Percentiles rank a stretch among this genome's conserved stretches.
These are phyloP conservation scores for Apotomis capreana DNA, from an alignment of 2,888 invertebrate species.

Conservation along the genomic window DNA sequence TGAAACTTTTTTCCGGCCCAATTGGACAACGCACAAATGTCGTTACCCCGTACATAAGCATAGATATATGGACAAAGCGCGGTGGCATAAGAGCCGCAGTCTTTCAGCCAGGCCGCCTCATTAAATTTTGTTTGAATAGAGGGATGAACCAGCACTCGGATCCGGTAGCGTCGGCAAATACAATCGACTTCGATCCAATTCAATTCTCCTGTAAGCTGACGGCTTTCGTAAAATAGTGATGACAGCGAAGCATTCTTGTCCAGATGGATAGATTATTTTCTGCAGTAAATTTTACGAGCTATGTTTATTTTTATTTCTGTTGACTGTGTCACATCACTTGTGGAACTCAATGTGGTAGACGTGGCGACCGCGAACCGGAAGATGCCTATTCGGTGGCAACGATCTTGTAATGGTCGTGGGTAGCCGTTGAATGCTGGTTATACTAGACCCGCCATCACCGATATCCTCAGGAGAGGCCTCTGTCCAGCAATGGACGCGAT, in stretches of 20 bases:
- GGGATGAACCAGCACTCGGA: slow-evolving; percentile 65
- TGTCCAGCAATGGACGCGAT: too few relatives aligned
- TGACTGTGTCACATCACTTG: too few relatives aligned
- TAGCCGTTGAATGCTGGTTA: too few relatives aligned
- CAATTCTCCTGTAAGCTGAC: neutral
- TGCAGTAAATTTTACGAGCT: neutral
- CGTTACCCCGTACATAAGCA: neutral
- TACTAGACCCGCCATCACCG: too few relatives aligned
- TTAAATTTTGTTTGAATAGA: slow-evolving; percentile 82
- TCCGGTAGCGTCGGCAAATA: slow-evolving; percentile 54
- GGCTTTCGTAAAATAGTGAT: slow-evolving; percentile 10
- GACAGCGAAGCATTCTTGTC: neutral
- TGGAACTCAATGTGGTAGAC: too few relatives aligned
- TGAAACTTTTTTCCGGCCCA: neutral
- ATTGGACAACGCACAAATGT: neutral
- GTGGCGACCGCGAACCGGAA: too few relatives aligned
- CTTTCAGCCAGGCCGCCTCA: slow-evolving; percentile 68
- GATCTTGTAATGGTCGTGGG: too few relatives aligned
- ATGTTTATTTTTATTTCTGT: neutral
- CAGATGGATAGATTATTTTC: neutral
- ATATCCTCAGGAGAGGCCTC: too few relatives aligned
- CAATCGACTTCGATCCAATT: slow-evolving; percentile 32
- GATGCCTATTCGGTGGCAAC: too few relatives aligned
- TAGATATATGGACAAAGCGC: slow-evolving; percentile 24
- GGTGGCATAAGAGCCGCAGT: slow-evolving; percentile 40